Percentiles rank a stretch among this genome's conserved stretches.
phyloP scores from a whole-genome alignment of 2,797 vertebrate species.

The Acrocephalus scirpaceus region DNA sequence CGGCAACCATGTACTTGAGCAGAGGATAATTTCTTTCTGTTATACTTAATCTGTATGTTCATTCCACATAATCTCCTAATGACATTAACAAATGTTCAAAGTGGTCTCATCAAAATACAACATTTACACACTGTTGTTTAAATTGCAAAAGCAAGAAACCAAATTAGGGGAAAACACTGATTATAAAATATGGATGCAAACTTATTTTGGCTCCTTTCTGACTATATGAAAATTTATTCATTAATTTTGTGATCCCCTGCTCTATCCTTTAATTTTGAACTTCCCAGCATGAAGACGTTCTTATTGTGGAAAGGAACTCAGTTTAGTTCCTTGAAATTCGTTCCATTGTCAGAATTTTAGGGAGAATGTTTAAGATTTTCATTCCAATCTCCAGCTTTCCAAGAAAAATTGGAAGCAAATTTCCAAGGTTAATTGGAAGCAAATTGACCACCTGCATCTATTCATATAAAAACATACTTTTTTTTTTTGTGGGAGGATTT shows the following conservation, averaged over 20 bases:
- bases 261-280: neutral
- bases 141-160: neutral
- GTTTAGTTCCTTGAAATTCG: neutral
- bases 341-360: neutral
- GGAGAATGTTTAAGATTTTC: neutral
- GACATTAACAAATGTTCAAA: neutral
- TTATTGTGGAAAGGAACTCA: neutral
- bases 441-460: neutral
- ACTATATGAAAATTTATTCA: neutral
- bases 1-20: neutral
- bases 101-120: neutral
- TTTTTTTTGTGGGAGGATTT: neutral
- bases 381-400: neutral
- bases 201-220: neutral
- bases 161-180: neutral
- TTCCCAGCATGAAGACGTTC: neutral
- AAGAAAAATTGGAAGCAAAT: neutral
- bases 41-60: neutral
- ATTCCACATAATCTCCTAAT: neutral
- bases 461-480: neutral
- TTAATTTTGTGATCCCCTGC: neutral
- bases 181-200: neutral
- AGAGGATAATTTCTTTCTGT: neutral
- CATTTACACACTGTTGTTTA: neutral
- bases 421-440: neutral